These are phyloP conservation scores for Leptopilina myrica DNA, from an alignment of 2,888 invertebrate genomes.

Conservation along the genomic window DNA sequence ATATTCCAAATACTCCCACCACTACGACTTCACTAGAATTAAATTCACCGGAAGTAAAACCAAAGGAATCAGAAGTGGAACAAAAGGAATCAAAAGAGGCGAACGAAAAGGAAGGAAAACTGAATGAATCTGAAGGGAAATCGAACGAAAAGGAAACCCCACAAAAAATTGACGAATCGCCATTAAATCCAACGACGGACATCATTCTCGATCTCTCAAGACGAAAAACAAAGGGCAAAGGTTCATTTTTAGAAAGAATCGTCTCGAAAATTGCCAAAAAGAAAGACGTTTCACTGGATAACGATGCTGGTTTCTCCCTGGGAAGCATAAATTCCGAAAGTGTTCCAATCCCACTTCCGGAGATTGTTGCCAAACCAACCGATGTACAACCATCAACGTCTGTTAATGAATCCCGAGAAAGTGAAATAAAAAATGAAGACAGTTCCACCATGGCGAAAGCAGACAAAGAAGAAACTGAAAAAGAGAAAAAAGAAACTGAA, in stretches of 20 bases:
- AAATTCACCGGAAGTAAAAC: neutral
- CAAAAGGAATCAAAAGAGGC: too few species aligned
- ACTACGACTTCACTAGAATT: too few species aligned
- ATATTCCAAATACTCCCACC: too few species aligned
- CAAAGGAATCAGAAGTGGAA: too few species aligned
- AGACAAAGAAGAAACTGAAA: constrained; percentile 31
- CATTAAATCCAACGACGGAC: constrained; percentile 60
- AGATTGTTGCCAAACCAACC: neutral
- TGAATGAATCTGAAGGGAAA: neutral
- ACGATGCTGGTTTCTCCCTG: constrained; percentile 65
- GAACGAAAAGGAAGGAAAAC: too few species aligned
- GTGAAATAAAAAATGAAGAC: constrained; percentile 36
- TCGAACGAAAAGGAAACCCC: constrained; percentile 2
- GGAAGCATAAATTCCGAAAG: constrained; percentile 59
- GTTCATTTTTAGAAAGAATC: constrained; percentile 74
- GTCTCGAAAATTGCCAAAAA: constrained; percentile 74
- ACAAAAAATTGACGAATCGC: neutral
- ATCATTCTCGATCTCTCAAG: constrained; percentile 73
- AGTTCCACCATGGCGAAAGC: constrained; percentile 9
- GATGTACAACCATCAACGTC: neutral
- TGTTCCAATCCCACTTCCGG: constrained; percentile 61
- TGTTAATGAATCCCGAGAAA: neutral
- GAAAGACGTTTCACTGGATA: constrained; percentile 70
- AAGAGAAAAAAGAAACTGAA: constrained; percentile 37
- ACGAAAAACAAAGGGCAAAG: constrained; percentile 71